Evolutionary conservation across 2,113 vertebrate genomes (phyloP), one percentile per base, ranked within the genome.

Genomic region (Protobothrops flavoviridis): DNA sequence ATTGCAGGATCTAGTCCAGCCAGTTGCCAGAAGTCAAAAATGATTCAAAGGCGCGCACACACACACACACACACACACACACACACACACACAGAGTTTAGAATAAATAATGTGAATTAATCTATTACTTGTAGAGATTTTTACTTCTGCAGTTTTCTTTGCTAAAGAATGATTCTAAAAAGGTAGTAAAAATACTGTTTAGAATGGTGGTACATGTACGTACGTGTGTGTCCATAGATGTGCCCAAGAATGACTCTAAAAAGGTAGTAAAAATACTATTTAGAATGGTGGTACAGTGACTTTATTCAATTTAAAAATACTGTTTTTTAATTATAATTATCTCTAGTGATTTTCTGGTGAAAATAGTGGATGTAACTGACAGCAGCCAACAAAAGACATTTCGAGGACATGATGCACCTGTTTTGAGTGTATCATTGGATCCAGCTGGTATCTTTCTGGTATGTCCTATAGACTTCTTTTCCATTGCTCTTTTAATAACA

Each of bases 341-440:
- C 94, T 94, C 13, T 96, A 99, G 99, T 96, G 99, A 99, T 97
- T 99, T 99, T 94, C 94, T 99, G 97, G 97, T 99, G 93, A 99
- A 99, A 96, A 97, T 99, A 92, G 98, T 99, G 96, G 98, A 99
- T 92, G 98, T 99, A 95, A n/a, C 96, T 8, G 99, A 99, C 95
- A 99, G 98, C 97, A 99, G 99, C 97, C 98, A 98, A 91, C 99
- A 99, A 98, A 99, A 99, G 96, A 99, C 99, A 0, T 98, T 99
- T 45, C 97, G 98, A 92, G 99, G 99, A 50, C 99, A 99, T 0
- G 98, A 98, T 3, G 99, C 99, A 0, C 99, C 99, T 26, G 98
- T 99, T 85, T 96, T 99, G 95, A 99, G 99, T 85, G 98, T 99
- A 85, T 95, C 98, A 91, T 99, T 99, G 97, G 99, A 99, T 97